These are phyloP conservation scores for Styela clava DNA, from an alignment of 23 tunicate genomes.

Conservation along the genomic window DNA sequence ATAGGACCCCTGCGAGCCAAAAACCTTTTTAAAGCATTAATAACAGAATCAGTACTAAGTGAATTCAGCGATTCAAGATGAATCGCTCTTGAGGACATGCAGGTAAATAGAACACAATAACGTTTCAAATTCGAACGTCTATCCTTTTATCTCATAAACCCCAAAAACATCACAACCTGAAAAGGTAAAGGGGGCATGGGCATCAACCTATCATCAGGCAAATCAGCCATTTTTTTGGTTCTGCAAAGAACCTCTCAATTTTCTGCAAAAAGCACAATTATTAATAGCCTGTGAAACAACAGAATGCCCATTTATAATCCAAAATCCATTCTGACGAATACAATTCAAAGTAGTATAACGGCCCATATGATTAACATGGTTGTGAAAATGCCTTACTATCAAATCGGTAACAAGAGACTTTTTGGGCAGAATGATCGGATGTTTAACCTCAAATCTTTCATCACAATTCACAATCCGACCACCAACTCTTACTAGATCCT, in stretches of 20 bases:
- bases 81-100: constrained; percentile 30
- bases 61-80: constrained; percentile 30
- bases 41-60: constrained; percentile 35
- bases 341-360: constrained; percentile 21
- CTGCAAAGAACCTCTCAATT: constrained; percentile 26
- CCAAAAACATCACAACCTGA: constrained; percentile 47
- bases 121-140: constrained; percentile 40
- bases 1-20: constrained; percentile 34
- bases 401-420: constrained; percentile 12
- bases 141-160: constrained; percentile 22
- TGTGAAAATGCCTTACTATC: constrained; percentile 26
- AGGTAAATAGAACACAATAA: constrained; percentile 33
- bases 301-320: constrained; percentile 1
- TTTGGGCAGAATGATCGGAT: constrained; percentile 27
- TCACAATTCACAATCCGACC: neutral
- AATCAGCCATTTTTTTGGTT: constrained; percentile 39
- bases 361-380: constrained; percentile 23
- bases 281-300: constrained; percentile 6
- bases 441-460: constrained; percentile 27
- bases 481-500: neutral
- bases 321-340: constrained; percentile 28
- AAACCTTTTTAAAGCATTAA: constrained; percentile 47
- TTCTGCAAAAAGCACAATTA: constrained; percentile 31
- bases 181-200: constrained; percentile 30
- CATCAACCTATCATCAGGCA: constrained; percentile 22